Evolutionary conservation across 2,113 vertebrate genomes (phyloP).

Genomic region (Cyanoliseus patagonus): DNA sequence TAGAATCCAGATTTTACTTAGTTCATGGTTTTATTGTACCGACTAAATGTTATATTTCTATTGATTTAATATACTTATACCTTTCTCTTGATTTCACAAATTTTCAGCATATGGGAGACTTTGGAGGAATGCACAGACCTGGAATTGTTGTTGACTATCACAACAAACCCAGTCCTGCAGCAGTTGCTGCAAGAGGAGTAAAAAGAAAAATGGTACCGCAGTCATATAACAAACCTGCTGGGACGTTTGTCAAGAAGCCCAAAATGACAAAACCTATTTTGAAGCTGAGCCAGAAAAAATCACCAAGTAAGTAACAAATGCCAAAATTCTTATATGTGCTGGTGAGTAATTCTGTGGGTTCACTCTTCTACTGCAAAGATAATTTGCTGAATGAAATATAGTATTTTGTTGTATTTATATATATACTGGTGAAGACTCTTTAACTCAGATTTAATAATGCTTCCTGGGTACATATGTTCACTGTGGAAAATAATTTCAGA

Average conservation of each 20-base stretch:
- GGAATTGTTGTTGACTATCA: slow-evolving; percentile 81
- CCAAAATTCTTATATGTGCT: neutral
- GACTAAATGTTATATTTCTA: slow-evolving; percentile 34
- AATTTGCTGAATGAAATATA: neutral
- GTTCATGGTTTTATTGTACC: slow-evolving; percentile 39
- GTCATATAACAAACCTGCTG: slow-evolving; percentile 78
- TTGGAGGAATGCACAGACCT: slow-evolving; percentile 81
- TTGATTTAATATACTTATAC: slow-evolving; percentile 61
- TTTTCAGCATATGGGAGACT: slow-evolving; percentile 84
- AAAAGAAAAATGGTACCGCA: slow-evolving; percentile 84
- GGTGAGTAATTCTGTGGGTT: neutral
- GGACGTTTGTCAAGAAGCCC: slow-evolving; percentile 83
- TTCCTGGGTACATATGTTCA: neutral
- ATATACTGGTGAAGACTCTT: neutral
- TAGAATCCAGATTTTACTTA: slow-evolving; percentile 47
- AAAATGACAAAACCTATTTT: slow-evolving; percentile 80
- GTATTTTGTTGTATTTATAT: neutral
- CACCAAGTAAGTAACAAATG: slow-evolving; percentile 74
- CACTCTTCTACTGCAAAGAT: neutral
- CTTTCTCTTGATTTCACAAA: slow-evolving; percentile 66
- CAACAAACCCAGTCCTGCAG: slow-evolving; percentile 78
- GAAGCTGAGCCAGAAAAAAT: slow-evolving; percentile 76
- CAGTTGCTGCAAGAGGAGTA: slow-evolving; percentile 82
- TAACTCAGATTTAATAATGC: neutral
- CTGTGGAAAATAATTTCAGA: neutral